Percentiles rank a stretch among this genome's conserved stretches.
Conservation (phyloP, 2,113 vertebrate species). For the Cyanocitta stelleri region DNA sequence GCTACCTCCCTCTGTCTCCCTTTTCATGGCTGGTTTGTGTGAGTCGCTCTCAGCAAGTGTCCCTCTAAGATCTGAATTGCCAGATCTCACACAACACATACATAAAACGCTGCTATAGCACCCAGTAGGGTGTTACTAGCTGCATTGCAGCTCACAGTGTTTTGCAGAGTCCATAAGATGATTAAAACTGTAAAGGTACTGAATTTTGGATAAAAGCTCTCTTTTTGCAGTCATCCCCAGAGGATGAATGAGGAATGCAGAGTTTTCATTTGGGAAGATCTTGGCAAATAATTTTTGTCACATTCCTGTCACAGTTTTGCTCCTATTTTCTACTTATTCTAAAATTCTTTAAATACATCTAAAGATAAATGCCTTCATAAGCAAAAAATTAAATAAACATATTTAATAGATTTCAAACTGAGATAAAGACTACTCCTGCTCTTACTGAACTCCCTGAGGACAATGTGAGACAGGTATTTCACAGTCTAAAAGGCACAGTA, state of each 20-base stretch:
- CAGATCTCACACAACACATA: background rate
- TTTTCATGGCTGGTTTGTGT: accelerated
- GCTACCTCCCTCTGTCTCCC: background rate
- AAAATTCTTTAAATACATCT: background rate
- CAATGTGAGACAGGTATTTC: background rate
- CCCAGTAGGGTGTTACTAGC: background rate
- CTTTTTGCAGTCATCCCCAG: background rate
- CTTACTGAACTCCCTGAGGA: background rate
- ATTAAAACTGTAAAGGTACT: background rate
- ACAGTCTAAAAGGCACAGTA: background rate
- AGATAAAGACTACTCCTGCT: background rate
- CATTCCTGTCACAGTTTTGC: background rate
- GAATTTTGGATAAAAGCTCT: background rate
- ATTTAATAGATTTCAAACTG: background rate
- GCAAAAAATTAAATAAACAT: background rate
- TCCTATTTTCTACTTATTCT: background rate
- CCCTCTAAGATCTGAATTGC: background rate
- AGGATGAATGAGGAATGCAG: background rate
- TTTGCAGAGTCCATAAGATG: background rate
- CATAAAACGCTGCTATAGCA: background rate
- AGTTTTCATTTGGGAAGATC: background rate
- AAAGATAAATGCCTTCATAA: background rate
- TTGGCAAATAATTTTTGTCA: background rate
- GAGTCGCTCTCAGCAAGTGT: accelerated
- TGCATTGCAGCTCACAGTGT: background rate